A percentile compares a stretch with the other conserved stretches of the same genome.
Conservation (phyloP, 2,888 invertebrate species). For the Agrochola litura region DNA sequence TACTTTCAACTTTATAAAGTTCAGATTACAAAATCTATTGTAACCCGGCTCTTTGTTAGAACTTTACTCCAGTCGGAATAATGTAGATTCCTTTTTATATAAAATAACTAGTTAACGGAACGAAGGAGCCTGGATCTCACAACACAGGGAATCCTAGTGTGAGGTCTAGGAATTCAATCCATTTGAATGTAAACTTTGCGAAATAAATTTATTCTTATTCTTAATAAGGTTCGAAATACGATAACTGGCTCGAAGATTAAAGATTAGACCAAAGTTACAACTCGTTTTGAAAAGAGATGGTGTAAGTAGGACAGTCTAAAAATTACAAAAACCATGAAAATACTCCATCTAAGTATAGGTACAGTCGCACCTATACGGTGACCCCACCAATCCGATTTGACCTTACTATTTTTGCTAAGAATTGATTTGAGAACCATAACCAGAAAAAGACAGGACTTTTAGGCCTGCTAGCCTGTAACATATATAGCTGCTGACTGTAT, state of each 20-base stretch:
- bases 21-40: neutral
- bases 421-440: neutral
- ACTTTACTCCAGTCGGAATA: neutral
- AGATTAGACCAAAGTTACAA: neutral
- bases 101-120: no score
- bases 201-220: no score
- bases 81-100: no score
- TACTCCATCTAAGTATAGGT: no score
- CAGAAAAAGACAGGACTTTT: neutral
- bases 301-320: neutral
- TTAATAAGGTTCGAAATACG: neutral
- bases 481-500: neutral
- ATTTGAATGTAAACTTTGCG: no score
- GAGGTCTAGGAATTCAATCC: no score
- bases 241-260: neutral
- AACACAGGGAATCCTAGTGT: no score
- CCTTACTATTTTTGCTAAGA: neutral
- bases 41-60: neutral
- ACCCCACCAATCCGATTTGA: neutral
- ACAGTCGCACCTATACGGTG: no score
- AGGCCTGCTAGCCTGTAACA: neutral
- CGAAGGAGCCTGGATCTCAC: no score
- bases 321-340: no score
- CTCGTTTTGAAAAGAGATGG: neutral
- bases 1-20: no score